A percentile compares a stretch with the other conserved stretches of the same genome.
These are phyloP conservation scores for Dinocampus coccinellae DNA, from an alignment of 2,888 invertebrate species.

Conservation along the genomic window DNA sequence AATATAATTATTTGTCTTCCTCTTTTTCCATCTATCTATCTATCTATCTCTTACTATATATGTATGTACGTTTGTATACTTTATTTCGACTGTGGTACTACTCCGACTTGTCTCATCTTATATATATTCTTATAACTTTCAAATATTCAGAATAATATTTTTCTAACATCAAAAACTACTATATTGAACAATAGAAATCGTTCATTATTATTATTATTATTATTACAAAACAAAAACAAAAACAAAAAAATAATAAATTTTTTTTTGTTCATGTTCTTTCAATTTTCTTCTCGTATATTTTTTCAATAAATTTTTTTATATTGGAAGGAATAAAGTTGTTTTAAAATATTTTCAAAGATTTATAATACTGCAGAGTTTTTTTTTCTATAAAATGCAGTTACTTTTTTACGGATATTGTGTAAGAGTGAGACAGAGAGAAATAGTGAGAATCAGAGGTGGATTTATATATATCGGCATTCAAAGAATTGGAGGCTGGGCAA, in stretches of 20 bases:
- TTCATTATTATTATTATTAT: neutral
- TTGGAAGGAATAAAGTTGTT: no score
- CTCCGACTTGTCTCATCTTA: neutral
- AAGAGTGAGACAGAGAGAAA: neutral
- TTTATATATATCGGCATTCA: conserved; percentile 25
- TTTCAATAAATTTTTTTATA: no score
- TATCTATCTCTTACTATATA: conserved; percentile 23
- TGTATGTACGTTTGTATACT: conserved; percentile 6
- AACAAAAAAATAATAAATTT: neutral
- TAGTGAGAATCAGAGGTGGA: neutral
- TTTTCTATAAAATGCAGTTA: no score
- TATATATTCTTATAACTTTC: neutral
- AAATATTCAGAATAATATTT: conserved; percentile 4
- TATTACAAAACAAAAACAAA: neutral
- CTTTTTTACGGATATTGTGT: neutral
- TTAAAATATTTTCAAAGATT: no score
- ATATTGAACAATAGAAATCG: neutral
- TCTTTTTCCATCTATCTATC: no score
- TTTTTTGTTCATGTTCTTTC: no score
- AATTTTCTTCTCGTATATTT: no score
- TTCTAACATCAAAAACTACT: neutral
- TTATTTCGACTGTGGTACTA: conserved; percentile 1
- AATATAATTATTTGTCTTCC: no score
- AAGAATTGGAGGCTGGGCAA: conserved; percentile 4
- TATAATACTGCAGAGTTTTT: no score